phyloP scores from a whole-genome alignment of 30 jellyfish, hydroid and myxozoan species.

The Hydra vulgaris region DNA sequence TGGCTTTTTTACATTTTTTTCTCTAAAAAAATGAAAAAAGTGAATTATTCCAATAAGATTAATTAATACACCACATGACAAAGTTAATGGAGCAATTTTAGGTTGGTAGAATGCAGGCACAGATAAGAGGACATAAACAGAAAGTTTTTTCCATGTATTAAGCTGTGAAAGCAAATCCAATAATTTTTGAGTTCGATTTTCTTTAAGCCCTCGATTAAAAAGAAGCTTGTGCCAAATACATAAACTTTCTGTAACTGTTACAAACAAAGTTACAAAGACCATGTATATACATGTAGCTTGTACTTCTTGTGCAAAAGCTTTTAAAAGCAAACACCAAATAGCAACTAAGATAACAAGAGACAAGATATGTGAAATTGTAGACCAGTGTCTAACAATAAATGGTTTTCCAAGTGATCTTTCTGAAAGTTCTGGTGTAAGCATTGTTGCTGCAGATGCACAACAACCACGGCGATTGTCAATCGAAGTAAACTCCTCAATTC shows the following conservation, averaged over 20 bases:
- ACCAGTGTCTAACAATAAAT: conserved; percentile 23
- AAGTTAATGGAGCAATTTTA: conserved; percentile 16
- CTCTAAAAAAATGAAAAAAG: conserved; percentile 23
- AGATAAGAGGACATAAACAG: conserved; percentile 12
- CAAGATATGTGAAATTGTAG: conserved; percentile 4
- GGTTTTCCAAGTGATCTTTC: conserved; percentile 16
- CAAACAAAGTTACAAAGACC: conserved; percentile 21
- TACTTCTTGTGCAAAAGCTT: neutral
- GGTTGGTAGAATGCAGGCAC: conserved; percentile 24
- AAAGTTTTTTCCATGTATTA: conserved; percentile 27
- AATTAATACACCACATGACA: conserved; percentile 22
- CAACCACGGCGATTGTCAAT: conserved; percentile 29
- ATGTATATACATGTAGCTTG: conserved; percentile 12
- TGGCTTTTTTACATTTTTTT: conserved; percentile 9
- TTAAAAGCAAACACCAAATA: conserved; percentile 8
- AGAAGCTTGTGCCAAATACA: conserved; percentile 8
- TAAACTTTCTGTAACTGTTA: conserved; percentile 16
- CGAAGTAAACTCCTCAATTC: conserved; percentile 28
- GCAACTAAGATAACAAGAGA: conserved; percentile 3
- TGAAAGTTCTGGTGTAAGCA: conserved; percentile 9
- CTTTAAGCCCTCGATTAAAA: conserved; percentile 16
- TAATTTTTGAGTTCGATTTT: conserved; percentile 9
- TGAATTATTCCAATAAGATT: conserved; percentile 22
- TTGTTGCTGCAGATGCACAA: conserved; percentile 20
- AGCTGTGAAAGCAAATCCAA: conserved; percentile 18